These are phyloP conservation scores for Corvus hawaiiensis DNA, from an alignment of 2,113 vertebrate genomes.

Conservation along the genomic window DNA sequence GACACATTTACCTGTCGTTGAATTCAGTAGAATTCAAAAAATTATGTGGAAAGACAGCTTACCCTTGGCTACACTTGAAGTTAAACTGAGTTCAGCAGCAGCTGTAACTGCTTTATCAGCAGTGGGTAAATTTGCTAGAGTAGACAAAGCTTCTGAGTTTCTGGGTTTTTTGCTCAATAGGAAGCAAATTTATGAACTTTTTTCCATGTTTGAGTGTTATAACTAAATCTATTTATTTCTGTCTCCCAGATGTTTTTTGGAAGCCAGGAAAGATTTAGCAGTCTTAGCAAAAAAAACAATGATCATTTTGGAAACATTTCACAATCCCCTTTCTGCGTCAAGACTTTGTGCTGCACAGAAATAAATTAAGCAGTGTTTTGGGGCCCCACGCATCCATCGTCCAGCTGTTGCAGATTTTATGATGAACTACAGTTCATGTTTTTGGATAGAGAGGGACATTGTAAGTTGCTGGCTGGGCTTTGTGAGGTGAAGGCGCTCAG, in stretches of 20 bases:
- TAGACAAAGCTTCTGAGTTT: slow-evolving; percentile 55
- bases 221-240: slow-evolving; percentile 35
- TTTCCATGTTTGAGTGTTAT: slow-evolving; percentile 11
- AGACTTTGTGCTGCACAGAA: background rate
- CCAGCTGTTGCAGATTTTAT: slow-evolving; percentile 7
- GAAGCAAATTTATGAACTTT: slow-evolving; percentile 48
- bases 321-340: background rate
- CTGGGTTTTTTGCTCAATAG: slow-evolving; percentile 14
- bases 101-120: slow-evolving; percentile 55
- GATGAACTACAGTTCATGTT: background rate
- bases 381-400: background rate
- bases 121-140: slow-evolving; percentile 50
- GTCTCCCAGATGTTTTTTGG: slow-evolving; percentile 53
- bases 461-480: background rate
- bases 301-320: slow-evolving; percentile 23
- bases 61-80: slow-evolving; percentile 42
- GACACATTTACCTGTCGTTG: background rate
- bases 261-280: slow-evolving; percentile 30
- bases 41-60: background rate
- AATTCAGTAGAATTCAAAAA: background rate
- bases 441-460: background rate
- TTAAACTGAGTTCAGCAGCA: slow-evolving; percentile 31
- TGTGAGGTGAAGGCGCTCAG: background rate
- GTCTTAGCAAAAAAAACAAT: slow-evolving; percentile 21
- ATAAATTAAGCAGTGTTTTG: background rate